phyloP scores from a whole-genome alignment of 2,888 invertebrate genomes.

The Pteria penguin region DNA sequence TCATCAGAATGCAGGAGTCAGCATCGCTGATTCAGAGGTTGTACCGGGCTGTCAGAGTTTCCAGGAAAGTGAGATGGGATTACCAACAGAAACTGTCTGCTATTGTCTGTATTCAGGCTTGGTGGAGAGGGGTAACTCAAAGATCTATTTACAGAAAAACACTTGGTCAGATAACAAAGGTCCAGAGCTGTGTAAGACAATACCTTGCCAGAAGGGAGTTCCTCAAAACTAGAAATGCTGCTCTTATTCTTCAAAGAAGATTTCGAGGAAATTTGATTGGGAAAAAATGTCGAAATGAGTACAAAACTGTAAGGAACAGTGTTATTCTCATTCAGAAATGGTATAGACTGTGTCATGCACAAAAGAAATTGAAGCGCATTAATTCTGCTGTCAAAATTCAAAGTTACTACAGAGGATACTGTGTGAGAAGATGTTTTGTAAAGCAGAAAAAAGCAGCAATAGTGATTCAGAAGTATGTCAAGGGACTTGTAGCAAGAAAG shows the following conservation, averaged over 20 bases:
- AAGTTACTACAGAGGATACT: slow-evolving; percentile 27
- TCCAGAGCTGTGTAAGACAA: slow-evolving; percentile 17
- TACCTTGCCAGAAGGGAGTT: slow-evolving; percentile 27
- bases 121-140: slow-evolving; percentile 44
- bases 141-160: background rate
- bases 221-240: slow-evolving; percentile 28
- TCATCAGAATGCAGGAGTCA: slow-evolving; percentile 12
- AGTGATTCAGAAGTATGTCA: slow-evolving; percentile 33
- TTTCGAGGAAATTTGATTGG: slow-evolving; percentile 39
- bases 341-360: slow-evolving; percentile 30
- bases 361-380: slow-evolving; percentile 25
- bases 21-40: slow-evolving; percentile 21
- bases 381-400: slow-evolving; percentile 52
- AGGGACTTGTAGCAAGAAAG: background rate
- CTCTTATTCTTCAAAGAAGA: slow-evolving; percentile 52
- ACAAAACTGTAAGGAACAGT: slow-evolving; percentile 39
- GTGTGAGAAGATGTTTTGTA: slow-evolving; percentile 15
- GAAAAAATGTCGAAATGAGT: slow-evolving; percentile 36
- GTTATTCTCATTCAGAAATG: slow-evolving; percentile 57
- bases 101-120: slow-evolving; percentile 45
- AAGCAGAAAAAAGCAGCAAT: slow-evolving; percentile 20
- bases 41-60: background rate
- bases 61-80: background rate
- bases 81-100: slow-evolving; percentile 23
- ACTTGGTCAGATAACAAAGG: background rate